phyloP scores from a whole-genome alignment of 2,797 vertebrate genomes.

The Pygocentrus nattereri region DNA sequence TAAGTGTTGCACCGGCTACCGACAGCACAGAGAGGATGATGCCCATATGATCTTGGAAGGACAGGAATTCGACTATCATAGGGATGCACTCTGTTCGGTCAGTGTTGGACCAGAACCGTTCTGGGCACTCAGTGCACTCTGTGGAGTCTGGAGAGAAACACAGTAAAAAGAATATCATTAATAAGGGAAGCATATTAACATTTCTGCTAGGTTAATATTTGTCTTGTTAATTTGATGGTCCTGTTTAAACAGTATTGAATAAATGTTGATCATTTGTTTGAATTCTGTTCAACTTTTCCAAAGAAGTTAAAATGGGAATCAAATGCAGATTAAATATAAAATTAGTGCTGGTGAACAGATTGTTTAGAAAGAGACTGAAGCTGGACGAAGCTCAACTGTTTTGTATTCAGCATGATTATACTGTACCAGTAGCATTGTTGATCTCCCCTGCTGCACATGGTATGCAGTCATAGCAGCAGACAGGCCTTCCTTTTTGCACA shows the following conservation, averaged over 20 bases:
- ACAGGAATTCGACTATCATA: conserved; percentile 65
- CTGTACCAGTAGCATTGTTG: conserved; percentile 60
- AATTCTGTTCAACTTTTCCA: no score
- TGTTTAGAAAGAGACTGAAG: no score
- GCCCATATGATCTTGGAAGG: conserved; percentile 65
- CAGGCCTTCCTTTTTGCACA: conserved; percentile 59
- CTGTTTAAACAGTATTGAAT: conserved; percentile 43
- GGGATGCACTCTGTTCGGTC: conserved; percentile 69
- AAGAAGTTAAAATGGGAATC: no score
- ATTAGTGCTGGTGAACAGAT: neutral
- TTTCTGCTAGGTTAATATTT: no score
- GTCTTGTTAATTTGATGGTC: no score
- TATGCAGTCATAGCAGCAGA: conserved; percentile 70
- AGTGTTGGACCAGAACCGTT: conserved; percentile 64
- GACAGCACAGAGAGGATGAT: conserved; percentile 63
- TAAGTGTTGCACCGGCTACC: conserved; percentile 64
- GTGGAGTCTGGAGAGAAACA: conserved; percentile 64
- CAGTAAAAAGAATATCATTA: neutral
- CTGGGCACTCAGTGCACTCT: conserved; percentile 67
- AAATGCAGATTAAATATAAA: no score
- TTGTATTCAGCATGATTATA: neutral
- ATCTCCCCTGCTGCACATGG: conserved; percentile 64
- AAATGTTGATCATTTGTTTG: no score
- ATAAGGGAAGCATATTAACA: neutral
- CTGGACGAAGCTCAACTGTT: no score